These are phyloP conservation scores for Darwinula stevensoni DNA, from an alignment of 2,888 invertebrate genomes.

Conservation along the genomic window DNA sequence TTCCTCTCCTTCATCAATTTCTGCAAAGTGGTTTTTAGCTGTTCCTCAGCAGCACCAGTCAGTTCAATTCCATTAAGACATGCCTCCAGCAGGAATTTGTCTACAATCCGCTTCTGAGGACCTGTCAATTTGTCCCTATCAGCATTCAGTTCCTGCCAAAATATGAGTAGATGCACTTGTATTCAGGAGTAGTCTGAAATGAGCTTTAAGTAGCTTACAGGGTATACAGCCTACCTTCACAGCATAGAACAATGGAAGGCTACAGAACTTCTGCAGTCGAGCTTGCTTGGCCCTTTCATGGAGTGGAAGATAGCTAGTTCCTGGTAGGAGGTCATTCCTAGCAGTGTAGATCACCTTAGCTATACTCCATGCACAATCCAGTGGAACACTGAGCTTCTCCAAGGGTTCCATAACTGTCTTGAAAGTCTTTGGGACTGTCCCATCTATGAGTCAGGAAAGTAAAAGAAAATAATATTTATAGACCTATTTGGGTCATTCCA, in stretches of 20 bases:
- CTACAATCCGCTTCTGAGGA: constrained; percentile 31
- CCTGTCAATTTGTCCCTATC: constrained; percentile 19
- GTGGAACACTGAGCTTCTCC: constrained; percentile 35
- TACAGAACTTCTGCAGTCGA: constrained; percentile 38
- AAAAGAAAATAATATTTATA: too few species aligned
- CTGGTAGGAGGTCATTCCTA: constrained; percentile 45
- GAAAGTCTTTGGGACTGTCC: constrained; percentile 17
- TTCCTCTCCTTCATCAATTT: constrained; percentile 26
- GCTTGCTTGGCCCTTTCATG: constrained; percentile 47
- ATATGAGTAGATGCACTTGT: too few species aligned
- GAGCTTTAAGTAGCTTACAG: too few species aligned
- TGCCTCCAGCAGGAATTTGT: constrained; percentile 51
- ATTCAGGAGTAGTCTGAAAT: too few species aligned
- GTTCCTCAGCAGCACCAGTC: constrained; percentile 20
- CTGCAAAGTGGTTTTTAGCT: constrained; percentile 23
- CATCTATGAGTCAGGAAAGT: too few species aligned
- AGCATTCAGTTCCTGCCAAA: not conserved
- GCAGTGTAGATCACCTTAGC: constrained; percentile 54
- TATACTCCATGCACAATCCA: constrained; percentile 60
- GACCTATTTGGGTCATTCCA: too few species aligned
- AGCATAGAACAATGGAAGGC: constrained; percentile 32
- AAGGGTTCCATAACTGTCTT: constrained; percentile 36
- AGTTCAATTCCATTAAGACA: constrained; percentile 49
- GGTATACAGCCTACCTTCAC: constrained; percentile 22
- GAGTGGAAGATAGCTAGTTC: constrained; percentile 41